phyloP scores from a whole-genome alignment of 2,113 vertebrate species.

The Aspidoscelis tigris region DNA sequence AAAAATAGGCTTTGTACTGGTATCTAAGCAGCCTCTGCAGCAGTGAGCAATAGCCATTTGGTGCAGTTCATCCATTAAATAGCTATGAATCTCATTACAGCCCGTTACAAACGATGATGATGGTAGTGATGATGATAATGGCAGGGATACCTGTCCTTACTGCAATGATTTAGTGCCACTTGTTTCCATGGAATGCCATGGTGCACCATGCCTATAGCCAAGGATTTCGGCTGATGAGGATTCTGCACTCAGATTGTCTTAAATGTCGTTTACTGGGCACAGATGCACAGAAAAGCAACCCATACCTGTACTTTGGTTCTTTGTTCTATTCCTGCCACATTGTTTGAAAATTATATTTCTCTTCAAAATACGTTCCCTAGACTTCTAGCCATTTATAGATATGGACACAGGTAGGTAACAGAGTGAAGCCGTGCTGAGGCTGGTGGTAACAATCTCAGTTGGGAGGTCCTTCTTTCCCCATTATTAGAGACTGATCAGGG shows the following conservation, averaged over 20 bases:
- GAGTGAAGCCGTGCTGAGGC: neutral
- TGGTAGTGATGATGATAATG: neutral
- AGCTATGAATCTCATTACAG: neutral
- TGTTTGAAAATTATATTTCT: neutral
- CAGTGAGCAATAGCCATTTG: slow-evolving; percentile 10
- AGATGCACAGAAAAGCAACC: neutral
- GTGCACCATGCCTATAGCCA: neutral
- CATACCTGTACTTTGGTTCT: neutral
- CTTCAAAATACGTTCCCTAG: neutral
- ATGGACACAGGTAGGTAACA: neutral
- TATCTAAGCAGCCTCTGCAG: slow-evolving; percentile 8
- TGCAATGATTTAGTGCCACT: neutral
- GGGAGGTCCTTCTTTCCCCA: neutral
- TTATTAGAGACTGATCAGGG: neutral
- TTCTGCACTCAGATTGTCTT: neutral
- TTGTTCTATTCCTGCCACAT: neutral
- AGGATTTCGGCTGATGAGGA: neutral
- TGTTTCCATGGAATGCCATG: neutral
- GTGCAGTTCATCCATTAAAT: slow-evolving; percentile 14
- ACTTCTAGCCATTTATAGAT: neutral
- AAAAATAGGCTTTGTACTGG: neutral
- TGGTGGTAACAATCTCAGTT: neutral
- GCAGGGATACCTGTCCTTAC: neutral
- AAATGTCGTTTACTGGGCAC: neutral
- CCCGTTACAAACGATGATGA: slow-evolving; percentile 9